phyloP scores from a whole-genome alignment of 2,888 invertebrate genomes.

The Meiosimyza decipiens region DNA sequence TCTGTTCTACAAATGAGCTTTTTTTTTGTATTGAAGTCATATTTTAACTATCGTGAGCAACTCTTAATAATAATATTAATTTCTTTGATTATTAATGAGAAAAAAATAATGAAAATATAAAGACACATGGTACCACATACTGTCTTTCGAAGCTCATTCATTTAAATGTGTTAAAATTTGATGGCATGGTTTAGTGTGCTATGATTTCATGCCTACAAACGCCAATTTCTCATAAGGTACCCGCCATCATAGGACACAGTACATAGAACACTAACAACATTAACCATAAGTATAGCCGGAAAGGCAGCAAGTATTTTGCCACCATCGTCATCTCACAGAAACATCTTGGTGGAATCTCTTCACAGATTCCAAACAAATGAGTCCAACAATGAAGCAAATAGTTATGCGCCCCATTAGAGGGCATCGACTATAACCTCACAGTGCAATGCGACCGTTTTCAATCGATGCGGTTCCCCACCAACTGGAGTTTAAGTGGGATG shows the following conservation, averaged over 20 bases:
- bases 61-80: no score
- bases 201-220: conserved; percentile 28
- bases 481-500: neutral
- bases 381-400: conserved; percentile 32
- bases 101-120: neutral
- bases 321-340: conserved; percentile 25
- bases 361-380: conserved; percentile 40
- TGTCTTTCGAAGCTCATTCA: neutral
- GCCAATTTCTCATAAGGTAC: conserved; percentile 26
- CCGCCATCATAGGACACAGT: neutral
- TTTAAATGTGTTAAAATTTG: neutral
- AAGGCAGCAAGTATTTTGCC: neutral
- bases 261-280: neutral
- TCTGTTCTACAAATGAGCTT: no score
- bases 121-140: neutral
- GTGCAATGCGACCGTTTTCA: neutral
- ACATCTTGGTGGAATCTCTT: conserved; percentile 28
- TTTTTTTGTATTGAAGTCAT: no score
- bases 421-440: conserved; percentile 22
- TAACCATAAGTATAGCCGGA: neutral
- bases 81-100: no score
- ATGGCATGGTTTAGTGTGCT: neutral
- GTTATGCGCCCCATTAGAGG: conserved; percentile 27
- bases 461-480: neutral
- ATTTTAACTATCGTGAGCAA: no score